Evolutionary conservation across 1,140 invertebrate genomes (phyloP), one percentile per base, ranked within the genome.

Genomic region (Acromyrmex echinatior): DNA sequence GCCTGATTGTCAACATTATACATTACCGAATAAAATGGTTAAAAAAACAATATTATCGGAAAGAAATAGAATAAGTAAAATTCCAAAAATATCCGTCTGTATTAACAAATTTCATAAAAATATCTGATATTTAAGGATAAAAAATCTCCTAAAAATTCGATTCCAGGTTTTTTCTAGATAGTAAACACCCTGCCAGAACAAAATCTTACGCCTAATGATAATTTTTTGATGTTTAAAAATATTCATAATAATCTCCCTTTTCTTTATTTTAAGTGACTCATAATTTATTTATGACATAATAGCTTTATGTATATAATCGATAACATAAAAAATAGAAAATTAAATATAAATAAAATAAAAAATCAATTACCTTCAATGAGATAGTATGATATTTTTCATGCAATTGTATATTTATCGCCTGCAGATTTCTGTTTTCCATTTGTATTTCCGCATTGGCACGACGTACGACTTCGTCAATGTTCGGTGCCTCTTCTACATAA

Each of bases 351-450:
- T 14, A 66, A 62, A 28, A 53, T 12, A 73, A 5, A 45, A 76
- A 62, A n/a, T 87, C 10, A 82, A 88, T 92, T 92, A 97, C 97
- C 95, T 99, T 98, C 3, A 99, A 95, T 51, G 98, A 98, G 95
- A 98, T 98, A 25, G 97, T 97, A 92, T 99, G 99, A 94, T 99
- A 98, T 91, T 98, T 98, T 95, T 99, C 98, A 95, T 99, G 99
- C 16, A 99, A 96, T 51, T 98, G 97, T 18, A 99, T 99, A 89
- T 99, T 98, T 85, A 99, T 96, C n/a, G 98, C 97, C 96, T 99
- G 98, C 12, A 99, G 96, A 91, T 98, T 98, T 85, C 97, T 96
- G 95, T 99, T 99, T 96, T 99, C 99, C 39, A 97, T 97, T 95
- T 99, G 98, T 74, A 99, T 96, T 93, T 99, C 98, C 60, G 97